Evolutionary conservation across 2,113 vertebrate genomes (phyloP).

Genomic region (Arothron firmamentum): DNA sequence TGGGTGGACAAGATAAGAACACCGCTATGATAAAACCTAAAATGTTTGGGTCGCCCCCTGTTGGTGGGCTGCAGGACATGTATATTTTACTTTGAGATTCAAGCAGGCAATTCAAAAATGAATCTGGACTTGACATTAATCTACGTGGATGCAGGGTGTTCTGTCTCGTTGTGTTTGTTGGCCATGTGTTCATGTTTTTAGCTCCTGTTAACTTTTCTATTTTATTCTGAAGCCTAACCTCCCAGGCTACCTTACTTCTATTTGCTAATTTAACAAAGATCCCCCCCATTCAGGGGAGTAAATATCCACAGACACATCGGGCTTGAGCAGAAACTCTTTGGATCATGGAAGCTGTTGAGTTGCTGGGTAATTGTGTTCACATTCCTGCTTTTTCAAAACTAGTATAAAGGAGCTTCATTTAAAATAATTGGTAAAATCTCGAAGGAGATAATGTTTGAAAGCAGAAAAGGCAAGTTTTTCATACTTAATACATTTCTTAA

Average conservation of each 20-base stretch:
- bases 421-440: conserved; percentile 26
- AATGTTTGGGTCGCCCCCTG: too few species aligned
- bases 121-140: conserved; percentile 23
- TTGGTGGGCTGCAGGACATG: too few species aligned
- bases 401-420: conserved; percentile 32
- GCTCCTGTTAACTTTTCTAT: too few species aligned
- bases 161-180: too few species aligned
- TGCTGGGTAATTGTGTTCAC: conserved; percentile 10
- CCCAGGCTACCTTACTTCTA: too few species aligned
- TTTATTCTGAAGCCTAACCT: too few species aligned
- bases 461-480: neutral
- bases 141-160: conserved; percentile 11
- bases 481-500: neutral
- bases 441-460: conserved; percentile 21
- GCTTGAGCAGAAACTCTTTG: conserved; percentile 4
- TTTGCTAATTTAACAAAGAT: too few species aligned
- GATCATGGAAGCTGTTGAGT: conserved; percentile 4
- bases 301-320: neutral
- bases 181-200: too few species aligned
- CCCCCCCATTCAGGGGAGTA: neutral
- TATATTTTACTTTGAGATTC: too few species aligned
- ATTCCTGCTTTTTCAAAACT: conserved; percentile 13
- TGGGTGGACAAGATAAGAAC: too few species aligned
- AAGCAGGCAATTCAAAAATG: too few species aligned
- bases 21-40: too few species aligned